Conservation (phyloP, 2,888 invertebrate species). For the Mythimna vitellina region DNA sequence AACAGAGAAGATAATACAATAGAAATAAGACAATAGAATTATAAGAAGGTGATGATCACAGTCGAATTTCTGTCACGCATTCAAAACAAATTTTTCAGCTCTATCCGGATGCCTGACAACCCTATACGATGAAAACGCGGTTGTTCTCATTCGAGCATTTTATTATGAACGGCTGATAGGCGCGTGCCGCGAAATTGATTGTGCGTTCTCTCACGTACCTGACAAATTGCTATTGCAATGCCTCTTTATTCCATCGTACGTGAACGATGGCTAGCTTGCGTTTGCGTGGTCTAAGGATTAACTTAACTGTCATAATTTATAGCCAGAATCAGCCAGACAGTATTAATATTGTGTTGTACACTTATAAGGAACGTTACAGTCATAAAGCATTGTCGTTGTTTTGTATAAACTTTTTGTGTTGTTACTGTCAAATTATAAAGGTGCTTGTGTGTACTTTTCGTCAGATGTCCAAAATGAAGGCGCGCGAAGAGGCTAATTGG, state of each 20-base stretch:
- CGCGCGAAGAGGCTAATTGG: too few species aligned
- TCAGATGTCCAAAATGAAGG: too few species aligned
- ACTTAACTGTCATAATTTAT: conserved; percentile 62
- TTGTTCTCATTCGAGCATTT: conserved; percentile 71
- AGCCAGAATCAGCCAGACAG: conserved; percentile 31
- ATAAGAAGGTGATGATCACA: neutral
- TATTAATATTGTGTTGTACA: conserved; percentile 45
- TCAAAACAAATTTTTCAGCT: neutral
- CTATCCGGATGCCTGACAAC: neutral
- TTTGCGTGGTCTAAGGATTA: conserved; percentile 62
- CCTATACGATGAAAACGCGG: conserved; percentile 52
- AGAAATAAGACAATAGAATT: too few species aligned
- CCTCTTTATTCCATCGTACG: conserved; percentile 68
- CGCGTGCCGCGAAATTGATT: conserved; percentile 84
- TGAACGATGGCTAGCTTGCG: conserved; percentile 66
- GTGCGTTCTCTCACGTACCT: conserved; percentile 79
- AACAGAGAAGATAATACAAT: too few species aligned
- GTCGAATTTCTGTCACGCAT: neutral
- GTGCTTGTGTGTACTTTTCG: neutral
- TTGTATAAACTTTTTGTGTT: conserved; percentile 11
- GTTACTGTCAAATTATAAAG: conserved; percentile 5
- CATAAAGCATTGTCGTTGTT: conserved; percentile 33
- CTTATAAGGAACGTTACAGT: conserved; percentile 38
- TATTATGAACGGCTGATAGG: conserved; percentile 74
- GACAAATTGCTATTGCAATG: conserved; percentile 79